Evolutionary conservation across 2,888 invertebrate genomes (phyloP).

Genomic region (Trissolcus brochymenae): DNA sequence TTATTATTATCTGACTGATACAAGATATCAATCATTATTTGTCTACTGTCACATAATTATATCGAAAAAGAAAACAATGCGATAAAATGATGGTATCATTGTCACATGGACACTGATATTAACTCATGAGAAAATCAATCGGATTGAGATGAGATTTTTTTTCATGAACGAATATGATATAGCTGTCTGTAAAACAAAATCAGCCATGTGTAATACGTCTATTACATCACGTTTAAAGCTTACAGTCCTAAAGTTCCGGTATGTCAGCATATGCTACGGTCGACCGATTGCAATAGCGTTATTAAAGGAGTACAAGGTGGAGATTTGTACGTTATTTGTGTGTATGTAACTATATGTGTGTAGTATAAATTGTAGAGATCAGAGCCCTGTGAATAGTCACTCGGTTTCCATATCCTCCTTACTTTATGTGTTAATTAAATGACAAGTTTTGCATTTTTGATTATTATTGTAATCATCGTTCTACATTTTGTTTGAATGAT

Average conservation of each 20-base stretch:
- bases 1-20: too few relatives aligned
- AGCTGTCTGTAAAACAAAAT: slow-evolving; percentile 41
- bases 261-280: slow-evolving; percentile 54
- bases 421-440: slow-evolving; percentile 33
- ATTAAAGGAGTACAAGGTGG: slow-evolving; percentile 50
- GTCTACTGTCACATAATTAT: too few relatives aligned
- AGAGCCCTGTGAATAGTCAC: slow-evolving; percentile 36
- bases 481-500: too few relatives aligned
- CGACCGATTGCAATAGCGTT: slow-evolving; percentile 51
- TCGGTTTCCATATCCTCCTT: slow-evolving; percentile 32
- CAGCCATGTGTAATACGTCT: slow-evolving; percentile 46
- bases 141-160: slow-evolving; percentile 22
- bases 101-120: slow-evolving; percentile 6
- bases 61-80: too few relatives aligned
- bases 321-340: slow-evolving; percentile 44
- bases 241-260: slow-evolving; percentile 55
- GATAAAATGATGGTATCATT: slow-evolving; percentile 2
- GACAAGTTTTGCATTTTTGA: slow-evolving; percentile 16
- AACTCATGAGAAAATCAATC: slow-evolving; percentile 41
- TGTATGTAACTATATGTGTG: slow-evolving; percentile 14
- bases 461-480: slow-evolving; percentile 3
- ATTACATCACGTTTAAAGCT: slow-evolving; percentile 50
- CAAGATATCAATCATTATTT: too few relatives aligned
- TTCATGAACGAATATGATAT: neutral
- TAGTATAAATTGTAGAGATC: slow-evolving; percentile 34